These are phyloP conservation scores for Sebastes diaconus DNA, from an alignment of 2,797 vertebrate species.

Conservation along the genomic window DNA sequence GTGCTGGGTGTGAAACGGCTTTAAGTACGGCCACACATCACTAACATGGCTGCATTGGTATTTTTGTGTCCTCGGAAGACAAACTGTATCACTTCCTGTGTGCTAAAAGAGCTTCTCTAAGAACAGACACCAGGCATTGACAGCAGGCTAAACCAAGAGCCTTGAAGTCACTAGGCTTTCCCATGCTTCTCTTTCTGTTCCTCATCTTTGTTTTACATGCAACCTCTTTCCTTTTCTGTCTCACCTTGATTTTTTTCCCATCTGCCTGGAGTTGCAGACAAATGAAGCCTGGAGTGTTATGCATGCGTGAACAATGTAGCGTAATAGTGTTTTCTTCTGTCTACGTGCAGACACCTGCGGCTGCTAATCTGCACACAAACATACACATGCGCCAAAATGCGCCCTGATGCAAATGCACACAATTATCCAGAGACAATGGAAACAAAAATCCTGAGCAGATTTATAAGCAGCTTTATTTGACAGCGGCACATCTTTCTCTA, in stretches of 20 bases:
- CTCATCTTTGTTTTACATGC: background rate
- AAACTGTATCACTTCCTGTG: too few species aligned
- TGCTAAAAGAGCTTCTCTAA: too few species aligned
- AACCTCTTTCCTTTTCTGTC: background rate
- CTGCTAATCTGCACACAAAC: constrained; percentile 32
- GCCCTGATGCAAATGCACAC: constrained; percentile 11
- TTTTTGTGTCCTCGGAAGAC: too few species aligned
- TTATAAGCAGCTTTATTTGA: constrained; percentile 40
- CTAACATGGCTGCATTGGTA: background rate
- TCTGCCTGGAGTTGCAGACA: constrained; percentile 28
- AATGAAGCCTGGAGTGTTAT: constrained; percentile 35
- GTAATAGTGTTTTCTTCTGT: background rate
- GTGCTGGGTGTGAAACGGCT: too few species aligned
- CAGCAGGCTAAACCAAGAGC: background rate
- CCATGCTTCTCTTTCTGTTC: background rate
- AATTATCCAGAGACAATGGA: constrained; percentile 45
- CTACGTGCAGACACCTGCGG: constrained; percentile 41
- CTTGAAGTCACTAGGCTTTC: background rate
- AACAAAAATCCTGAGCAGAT: constrained; percentile 25
- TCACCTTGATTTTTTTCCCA: background rate
- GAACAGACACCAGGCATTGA: too few species aligned
- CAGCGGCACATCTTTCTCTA: constrained; percentile 8
- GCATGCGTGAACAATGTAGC: constrained; percentile 36
- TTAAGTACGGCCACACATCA: too few species aligned
- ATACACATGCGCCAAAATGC: constrained; percentile 1